These are phyloP conservation scores for Oophaga pumilio DNA, from an alignment of 2,113 vertebrate genomes.

Conservation along the genomic window DNA sequence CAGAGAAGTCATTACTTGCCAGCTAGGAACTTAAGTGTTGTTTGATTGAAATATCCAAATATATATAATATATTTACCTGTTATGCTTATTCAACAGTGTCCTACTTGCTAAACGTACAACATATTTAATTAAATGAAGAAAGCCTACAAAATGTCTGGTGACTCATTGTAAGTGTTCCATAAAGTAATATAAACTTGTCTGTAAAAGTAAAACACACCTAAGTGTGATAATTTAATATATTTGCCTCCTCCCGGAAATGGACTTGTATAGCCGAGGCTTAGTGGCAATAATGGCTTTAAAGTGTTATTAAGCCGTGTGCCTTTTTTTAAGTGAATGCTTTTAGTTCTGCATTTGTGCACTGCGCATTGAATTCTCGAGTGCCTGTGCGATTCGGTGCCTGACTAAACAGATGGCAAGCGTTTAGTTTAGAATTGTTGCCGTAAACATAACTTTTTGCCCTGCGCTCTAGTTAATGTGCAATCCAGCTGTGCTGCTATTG, in stretches of 20 bases:
- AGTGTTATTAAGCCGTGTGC: background rate
- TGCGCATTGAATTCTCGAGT: slow-evolving; percentile 20
- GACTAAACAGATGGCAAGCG: slow-evolving; percentile 36
- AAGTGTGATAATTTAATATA: background rate
- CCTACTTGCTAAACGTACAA: background rate
- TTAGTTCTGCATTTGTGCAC: slow-evolving; percentile 35
- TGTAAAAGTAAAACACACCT: background rate
- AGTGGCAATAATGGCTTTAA: background rate
- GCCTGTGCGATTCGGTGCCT: slow-evolving; percentile 22
- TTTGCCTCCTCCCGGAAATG: background rate
- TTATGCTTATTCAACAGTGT: background rate
- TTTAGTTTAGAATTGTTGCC: slow-evolving; percentile 30
- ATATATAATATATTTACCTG: too few relatives aligned
- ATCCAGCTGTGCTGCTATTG: slow-evolving; percentile 38
- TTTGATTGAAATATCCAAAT: too few relatives aligned
- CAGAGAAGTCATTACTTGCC: too few relatives aligned
- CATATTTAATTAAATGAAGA: background rate
- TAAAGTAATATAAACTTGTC: background rate
- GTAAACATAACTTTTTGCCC: slow-evolving; percentile 47
- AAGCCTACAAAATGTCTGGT: background rate
- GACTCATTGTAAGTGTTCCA: background rate
- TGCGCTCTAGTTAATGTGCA: slow-evolving; percentile 48
- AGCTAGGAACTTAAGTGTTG: too few relatives aligned
- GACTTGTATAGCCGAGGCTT: background rate
- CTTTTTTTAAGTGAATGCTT: slow-evolving; percentile 29